Evolutionary conservation across 2,888 invertebrate genomes (phyloP).

Genomic region (Andrena bucephala): DNA sequence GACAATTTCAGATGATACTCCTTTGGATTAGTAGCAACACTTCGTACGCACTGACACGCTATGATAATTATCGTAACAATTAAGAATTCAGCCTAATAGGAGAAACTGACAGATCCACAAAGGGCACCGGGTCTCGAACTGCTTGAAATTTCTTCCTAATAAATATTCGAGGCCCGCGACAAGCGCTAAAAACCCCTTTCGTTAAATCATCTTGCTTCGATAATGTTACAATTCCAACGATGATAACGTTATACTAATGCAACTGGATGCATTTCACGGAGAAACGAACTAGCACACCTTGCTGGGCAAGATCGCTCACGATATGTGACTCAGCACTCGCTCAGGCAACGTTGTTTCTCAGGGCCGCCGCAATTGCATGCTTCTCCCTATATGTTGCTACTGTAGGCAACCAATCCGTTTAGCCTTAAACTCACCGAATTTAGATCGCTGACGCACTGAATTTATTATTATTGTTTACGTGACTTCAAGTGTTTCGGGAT

Average conservation of each 20-base stretch:
- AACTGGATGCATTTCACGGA: slow-evolving; percentile 60
- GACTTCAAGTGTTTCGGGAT: neutral
- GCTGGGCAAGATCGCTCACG: slow-evolving; percentile 73
- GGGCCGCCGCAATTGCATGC: slow-evolving; percentile 63
- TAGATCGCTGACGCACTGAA: neutral
- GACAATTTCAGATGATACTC: slow-evolving; percentile 42
- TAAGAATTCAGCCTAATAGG: slow-evolving; percentile 15
- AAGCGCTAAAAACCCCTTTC: slow-evolving; percentile 37
- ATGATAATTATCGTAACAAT: neutral
- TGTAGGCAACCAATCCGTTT: slow-evolving; percentile 17
- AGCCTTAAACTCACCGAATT: slow-evolving; percentile 4
- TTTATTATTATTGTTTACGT: neutral
- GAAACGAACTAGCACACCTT: slow-evolving; percentile 72
- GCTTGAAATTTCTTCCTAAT: slow-evolving; percentile 29
- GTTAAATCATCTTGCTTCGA: slow-evolving; percentile 54
- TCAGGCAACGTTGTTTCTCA: slow-evolving; percentile 71
- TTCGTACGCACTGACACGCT: slow-evolving; percentile 59
- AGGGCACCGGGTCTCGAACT: slow-evolving; percentile 44
- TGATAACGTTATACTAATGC: slow-evolving; percentile 48
- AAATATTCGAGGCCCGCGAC: slow-evolving; percentile 59
- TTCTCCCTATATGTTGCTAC: slow-evolving; percentile 59
- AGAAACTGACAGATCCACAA: slow-evolving; percentile 62
- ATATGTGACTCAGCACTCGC: slow-evolving; percentile 79
- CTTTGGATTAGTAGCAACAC: slow-evolving; percentile 36
- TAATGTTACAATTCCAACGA: slow-evolving; percentile 19